A percentile compares a stretch with the other conserved stretches of the same genome.
Evolutionary conservation across 2,888 invertebrate species (phyloP).

Genomic region (Synergus laeviventris): DNA sequence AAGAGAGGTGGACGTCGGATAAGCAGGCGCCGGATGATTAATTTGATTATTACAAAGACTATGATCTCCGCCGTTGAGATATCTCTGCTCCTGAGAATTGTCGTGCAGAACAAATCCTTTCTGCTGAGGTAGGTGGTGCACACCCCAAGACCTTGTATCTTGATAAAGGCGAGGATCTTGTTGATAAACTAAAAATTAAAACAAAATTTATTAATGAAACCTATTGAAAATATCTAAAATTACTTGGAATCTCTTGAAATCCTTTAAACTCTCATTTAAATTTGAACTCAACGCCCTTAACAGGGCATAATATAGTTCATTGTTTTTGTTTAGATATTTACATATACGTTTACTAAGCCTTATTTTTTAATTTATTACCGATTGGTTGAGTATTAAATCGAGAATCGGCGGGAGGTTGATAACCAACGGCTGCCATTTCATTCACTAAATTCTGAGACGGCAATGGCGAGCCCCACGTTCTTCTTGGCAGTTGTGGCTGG

Average conservation of each 20-base stretch:
- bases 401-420: conserved; percentile 69
- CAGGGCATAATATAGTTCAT: too few species aligned
- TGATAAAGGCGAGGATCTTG: conserved; percentile 72
- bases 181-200: conserved; percentile 64
- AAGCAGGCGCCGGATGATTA: conserved; percentile 77
- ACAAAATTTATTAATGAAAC: background rate
- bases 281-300: too few species aligned
- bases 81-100: conserved; percentile 77
- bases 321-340: too few species aligned
- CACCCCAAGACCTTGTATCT: conserved; percentile 72
- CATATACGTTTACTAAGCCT: too few species aligned
- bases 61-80: conserved; percentile 83
- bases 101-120: conserved; percentile 83
- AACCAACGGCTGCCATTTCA: conserved; percentile 72
- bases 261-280: background rate
- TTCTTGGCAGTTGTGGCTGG: conserved; percentile 77
- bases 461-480: conserved; percentile 77
- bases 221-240: too few species aligned
- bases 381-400: conserved; percentile 67
- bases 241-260: conserved; percentile 9
- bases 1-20: conserved; percentile 75
- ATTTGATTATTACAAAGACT: conserved; percentile 78
- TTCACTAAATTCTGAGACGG: conserved; percentile 74
- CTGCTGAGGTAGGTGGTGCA: conserved; percentile 75
- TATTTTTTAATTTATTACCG: conserved; percentile 54